Percentiles rank a stretch among this genome's conserved stretches.
Conservation (phyloP, 1,140 invertebrate genomes). For the Drosophila murphyi region DNA sequence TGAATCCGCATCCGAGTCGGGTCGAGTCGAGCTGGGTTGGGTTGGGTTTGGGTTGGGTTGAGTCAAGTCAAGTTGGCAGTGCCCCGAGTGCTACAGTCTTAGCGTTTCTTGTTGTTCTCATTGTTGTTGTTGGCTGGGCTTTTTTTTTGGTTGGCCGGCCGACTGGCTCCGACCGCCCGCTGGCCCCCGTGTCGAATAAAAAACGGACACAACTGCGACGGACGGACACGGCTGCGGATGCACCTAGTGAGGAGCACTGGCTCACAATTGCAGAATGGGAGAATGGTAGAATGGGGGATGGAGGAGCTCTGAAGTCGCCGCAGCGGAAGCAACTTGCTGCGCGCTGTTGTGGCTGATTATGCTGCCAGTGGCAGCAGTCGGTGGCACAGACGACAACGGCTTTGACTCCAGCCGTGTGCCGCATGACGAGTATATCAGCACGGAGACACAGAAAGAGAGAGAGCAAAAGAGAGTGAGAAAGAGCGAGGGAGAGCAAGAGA, state of each 20-base stretch:
- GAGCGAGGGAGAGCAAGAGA: neutral
- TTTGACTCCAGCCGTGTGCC: slow-evolving; percentile 22
- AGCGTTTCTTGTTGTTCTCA: neutral
- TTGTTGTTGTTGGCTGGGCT: slow-evolving; percentile 21
- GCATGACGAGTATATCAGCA: slow-evolving; percentile 40
- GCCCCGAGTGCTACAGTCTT: slow-evolving; percentile 1
- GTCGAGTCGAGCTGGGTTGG: slow-evolving; percentile 1
- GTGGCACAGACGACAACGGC: slow-evolving; percentile 15
- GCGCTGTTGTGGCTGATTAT: slow-evolving; percentile 84
- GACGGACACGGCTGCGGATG: slow-evolving; percentile 44
- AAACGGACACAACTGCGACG: slow-evolving; percentile 42
- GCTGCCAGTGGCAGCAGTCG: slow-evolving; percentile 70
- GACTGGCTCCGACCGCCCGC: slow-evolving; percentile 47
- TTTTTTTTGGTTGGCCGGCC: slow-evolving; percentile 17
- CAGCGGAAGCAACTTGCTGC: slow-evolving; percentile 82
- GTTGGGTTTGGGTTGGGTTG: slow-evolving; percentile 2
- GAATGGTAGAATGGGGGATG: neutral
- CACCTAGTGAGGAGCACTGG: slow-evolving; percentile 55
- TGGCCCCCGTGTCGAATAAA: slow-evolving; percentile 47
- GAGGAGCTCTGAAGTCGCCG: slow-evolving; percentile 54
- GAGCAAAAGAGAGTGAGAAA: neutral
- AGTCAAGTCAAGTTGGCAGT: slow-evolving; percentile 1
- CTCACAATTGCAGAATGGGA: slow-evolving; percentile 17
- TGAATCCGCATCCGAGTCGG: slow-evolving; percentile 28
- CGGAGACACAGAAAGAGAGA: slow-evolving; percentile 2